Base-by-base conservation (phyloP, 2,797 vertebrate genomes). In the Meda fulgida region DNA sequence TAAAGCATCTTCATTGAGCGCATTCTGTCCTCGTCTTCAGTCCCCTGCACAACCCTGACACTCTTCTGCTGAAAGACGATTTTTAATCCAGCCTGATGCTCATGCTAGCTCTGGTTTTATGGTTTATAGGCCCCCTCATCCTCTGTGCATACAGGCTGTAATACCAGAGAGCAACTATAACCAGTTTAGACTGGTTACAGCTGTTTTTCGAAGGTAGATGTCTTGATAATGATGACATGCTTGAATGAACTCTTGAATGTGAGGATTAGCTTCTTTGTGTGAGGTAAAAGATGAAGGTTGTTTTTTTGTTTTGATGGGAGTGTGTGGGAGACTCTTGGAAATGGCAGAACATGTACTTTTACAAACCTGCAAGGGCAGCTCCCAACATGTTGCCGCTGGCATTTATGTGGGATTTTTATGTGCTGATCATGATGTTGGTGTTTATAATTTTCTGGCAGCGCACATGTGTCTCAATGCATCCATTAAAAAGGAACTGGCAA, bases 341-440 rank as follows among this genome's bases (percentile, higher is more conserved):
- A 51, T 36, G 23, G 14, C 21, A 79, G 31, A 46, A 63, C 55
- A 40, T 46, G 23, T 38, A 82, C 60, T 51, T 72, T 71, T 65
- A 6, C 21, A 80, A 58, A 80, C 81, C 31, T 81, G 81, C 78
- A 67, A 40, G 18, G 46, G 81, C 82, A 84, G 38, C 63, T 87
- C 81, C 78, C 10, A 36, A 88, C 89, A 84, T 85, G 89, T 43
- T 79, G 34, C 8, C 1, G 19, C 55, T 71, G 83, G 69, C 34
- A 69, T 60, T 40, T 78, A 13, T 85, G 7, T 36, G 55, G 29
- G 36, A 76, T 85, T 51, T 46, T 66, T 70, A 8, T 55, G 18
- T 7, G 26, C 60, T 46, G 23, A 60, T 40, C 2, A 7, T 69
- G 7, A 10, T 78, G 77, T 53, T 16, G 36, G 48, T 58, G 51